These are phyloP conservation scores for Porites evermanni DNA, from an alignment of 92 coral and sea anemone species.

Conservation along the genomic window DNA sequence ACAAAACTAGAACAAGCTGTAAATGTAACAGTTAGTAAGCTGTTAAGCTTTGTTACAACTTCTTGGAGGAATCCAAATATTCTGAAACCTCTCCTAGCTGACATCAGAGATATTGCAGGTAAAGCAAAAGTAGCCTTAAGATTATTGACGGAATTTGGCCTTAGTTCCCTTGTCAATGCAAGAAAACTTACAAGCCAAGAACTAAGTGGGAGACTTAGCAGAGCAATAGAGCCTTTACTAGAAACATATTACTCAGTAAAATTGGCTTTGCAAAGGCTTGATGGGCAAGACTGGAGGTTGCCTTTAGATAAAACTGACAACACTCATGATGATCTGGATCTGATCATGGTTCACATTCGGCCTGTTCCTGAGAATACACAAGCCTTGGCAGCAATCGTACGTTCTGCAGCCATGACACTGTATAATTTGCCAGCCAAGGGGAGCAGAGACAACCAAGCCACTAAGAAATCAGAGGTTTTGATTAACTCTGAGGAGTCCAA, in stretches of 20 bases:
- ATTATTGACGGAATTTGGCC: slow-evolving; percentile 92
- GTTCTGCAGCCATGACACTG: slow-evolving; percentile 76
- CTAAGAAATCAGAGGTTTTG: not conserved
- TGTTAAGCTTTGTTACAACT: slow-evolving; percentile 88
- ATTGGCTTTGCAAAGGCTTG: slow-evolving; percentile 88
- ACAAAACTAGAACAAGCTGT: slow-evolving; percentile 96
- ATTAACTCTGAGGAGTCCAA: slow-evolving; percentile 41
- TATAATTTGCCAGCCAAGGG: slow-evolving; percentile 47
- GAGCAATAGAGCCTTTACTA: slow-evolving; percentile 87
- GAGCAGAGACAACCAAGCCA: slow-evolving; percentile 5
- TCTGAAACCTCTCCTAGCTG: slow-evolving; percentile 77
- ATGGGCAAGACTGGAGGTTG: slow-evolving; percentile 85
- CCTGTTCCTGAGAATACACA: slow-evolving; percentile 88
- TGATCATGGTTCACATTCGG: slow-evolving; percentile 82
- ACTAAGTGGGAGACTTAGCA: slow-evolving; percentile 78
- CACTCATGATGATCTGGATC: slow-evolving; percentile 88
- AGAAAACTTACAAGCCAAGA: slow-evolving; percentile 71
- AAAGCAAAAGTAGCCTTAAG: slow-evolving; percentile 95
- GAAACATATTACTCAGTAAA: slow-evolving; percentile 95
- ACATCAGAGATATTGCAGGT: slow-evolving; percentile 91
- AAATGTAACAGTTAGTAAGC: slow-evolving; percentile 82
- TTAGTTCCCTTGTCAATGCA: slow-evolving; percentile 86
- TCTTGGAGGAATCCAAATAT: slow-evolving; percentile 90
- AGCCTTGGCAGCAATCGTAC: slow-evolving; percentile 77
- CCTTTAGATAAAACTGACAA: slow-evolving; percentile 70